Evolutionary conservation across 1,140 invertebrate genomes (phyloP).

Genomic region (Popillia japonica): DNA sequence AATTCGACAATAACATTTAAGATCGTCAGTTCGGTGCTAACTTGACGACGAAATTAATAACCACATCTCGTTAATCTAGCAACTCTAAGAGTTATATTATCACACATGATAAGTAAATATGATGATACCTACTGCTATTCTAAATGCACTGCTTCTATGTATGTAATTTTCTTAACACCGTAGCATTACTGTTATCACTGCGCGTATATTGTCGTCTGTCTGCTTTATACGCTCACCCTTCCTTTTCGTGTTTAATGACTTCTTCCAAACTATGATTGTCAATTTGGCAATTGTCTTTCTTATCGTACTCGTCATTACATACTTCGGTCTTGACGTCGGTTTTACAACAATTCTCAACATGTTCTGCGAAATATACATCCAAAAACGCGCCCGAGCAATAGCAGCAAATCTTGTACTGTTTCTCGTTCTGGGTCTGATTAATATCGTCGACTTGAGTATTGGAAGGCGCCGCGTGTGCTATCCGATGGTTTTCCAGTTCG

Average conservation of each 20-base stretch:
- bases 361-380: conserved; percentile 44
- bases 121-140: conserved; percentile 41
- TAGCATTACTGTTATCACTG: conserved; percentile 42
- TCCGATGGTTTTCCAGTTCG: conserved; percentile 87
- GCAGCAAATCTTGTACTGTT: conserved; percentile 43
- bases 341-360: conserved; percentile 44
- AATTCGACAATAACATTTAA: too few relatives aligned
- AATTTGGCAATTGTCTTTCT: not conserved
- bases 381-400: conserved; percentile 44
- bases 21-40: too few relatives aligned
- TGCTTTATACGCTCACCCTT: conserved; percentile 37
- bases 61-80: not conserved
- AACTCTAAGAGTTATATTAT: conserved; percentile 38
- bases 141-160: conserved; percentile 40
- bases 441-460: not conserved
- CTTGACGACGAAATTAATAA: not conserved
- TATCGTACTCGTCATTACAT: conserved; percentile 9
- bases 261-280: conserved; percentile 35
- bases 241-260: conserved; percentile 38
- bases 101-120: conserved; percentile 42
- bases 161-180: conserved; percentile 36
- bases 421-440: conserved; percentile 4
- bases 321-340: conserved; percentile 40
- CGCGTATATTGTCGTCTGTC: conserved; percentile 12
- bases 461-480: conserved; percentile 60